A percentile compares a stretch with the other conserved stretches of the same genome.
These are phyloP conservation scores for Gopherus flavomarginatus DNA, from an alignment of 2,113 vertebrate species.

Conservation along the genomic window DNA sequence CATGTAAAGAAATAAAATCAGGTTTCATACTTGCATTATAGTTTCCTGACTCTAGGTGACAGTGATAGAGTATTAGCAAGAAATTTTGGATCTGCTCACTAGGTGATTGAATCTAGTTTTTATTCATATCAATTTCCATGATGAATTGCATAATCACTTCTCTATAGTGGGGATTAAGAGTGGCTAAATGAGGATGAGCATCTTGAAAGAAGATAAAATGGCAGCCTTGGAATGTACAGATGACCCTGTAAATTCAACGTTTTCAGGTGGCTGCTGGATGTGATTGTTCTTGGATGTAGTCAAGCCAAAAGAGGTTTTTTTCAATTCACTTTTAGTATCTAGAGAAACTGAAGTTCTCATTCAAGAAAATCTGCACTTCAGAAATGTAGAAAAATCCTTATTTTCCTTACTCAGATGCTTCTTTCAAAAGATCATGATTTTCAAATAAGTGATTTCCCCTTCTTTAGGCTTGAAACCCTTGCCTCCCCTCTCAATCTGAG, in stretches of 20 bases:
- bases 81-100: neutral
- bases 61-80: neutral
- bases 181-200: slow-evolving; percentile 26
- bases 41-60: neutral
- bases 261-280: slow-evolving; percentile 56
- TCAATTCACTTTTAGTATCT: slow-evolving; percentile 46
- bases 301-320: slow-evolving; percentile 53
- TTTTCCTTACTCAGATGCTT: neutral
- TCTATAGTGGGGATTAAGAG: slow-evolving; percentile 38
- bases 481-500: neutral
- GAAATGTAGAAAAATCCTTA: neutral
- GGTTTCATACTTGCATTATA: neutral
- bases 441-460: neutral
- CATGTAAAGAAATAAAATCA: neutral
- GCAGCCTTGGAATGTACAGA: slow-evolving; percentile 19
- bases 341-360: slow-evolving; percentile 52
- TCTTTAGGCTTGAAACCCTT: neutral
- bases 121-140: neutral
- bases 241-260: slow-evolving; percentile 31
- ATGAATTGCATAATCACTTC: neutral
- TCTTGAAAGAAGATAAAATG: slow-evolving; percentile 6
- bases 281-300: slow-evolving; percentile 63
- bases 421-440: neutral
- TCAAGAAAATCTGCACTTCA: neutral
- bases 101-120: slow-evolving; percentile 18